Evolutionary conservation across 2,888 invertebrate species (phyloP), one percentile per base, ranked within the genome.

Genomic region (Volucella zonaria): DNA sequence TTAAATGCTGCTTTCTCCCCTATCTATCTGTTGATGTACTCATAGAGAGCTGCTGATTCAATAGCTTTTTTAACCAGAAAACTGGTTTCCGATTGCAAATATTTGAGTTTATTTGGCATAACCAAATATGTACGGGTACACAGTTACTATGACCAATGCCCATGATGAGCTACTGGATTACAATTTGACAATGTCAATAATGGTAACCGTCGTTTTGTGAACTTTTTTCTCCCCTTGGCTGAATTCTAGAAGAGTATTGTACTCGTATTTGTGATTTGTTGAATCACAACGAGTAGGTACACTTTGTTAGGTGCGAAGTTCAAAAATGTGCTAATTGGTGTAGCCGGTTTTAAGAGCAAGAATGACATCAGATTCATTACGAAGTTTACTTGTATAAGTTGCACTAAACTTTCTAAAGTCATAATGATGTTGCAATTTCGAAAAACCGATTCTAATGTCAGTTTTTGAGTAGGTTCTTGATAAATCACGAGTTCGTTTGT

Each of bases 291-390:
- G 3, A 31, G 58, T 15, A 15, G 58, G 45, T 76, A 52, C 66
- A 54, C 61, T 47, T 23, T 6, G 10, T n/a, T 10, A 42, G 49
- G 45, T 71, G 62, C 70, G 59, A 78, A 71, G 64, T 71, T 71
- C 70, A 43, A 6, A 49, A 78, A 62, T 11, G 78, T 78, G 78
- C 18, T 78, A 78, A 78, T 78, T 71, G 42, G 42, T 42, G 42
- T 42, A 23, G 43, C 14, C 31, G 18, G 40, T 18, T 62, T 67
- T 43, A 9, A 8, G 4, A n/a, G 31, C n/a, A 18, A 43, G 23
- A 31, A 78, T 78, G 56, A 71, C 70, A 78, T 78, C 70, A 62
- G 49, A 54, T 45, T 54, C 18, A 38, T 54, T 15, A 38, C 52
- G 10, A 38, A n/a, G 31, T 71, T 71, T 59, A 40, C 49, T 49